These are phyloP conservation scores for Drosophila meridiana DNA, from an alignment of 2,888 invertebrate genomes.

Conservation along the genomic window DNA sequence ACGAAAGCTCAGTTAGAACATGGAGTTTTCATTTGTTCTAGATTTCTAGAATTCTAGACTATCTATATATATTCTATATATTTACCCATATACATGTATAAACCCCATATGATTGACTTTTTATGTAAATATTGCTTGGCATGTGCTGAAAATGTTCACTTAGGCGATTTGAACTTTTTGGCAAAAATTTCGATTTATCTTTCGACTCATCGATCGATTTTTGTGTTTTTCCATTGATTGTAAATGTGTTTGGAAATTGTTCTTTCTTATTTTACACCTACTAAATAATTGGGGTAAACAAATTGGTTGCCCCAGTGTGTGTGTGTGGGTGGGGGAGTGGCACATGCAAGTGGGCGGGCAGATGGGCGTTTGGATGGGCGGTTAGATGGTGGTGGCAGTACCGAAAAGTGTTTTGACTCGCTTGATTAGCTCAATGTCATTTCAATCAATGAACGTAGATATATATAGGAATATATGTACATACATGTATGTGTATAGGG, in stretches of 20 bases:
- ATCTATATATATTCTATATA: neutral
- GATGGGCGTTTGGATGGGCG: neutral
- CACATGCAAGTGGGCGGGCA: neutral
- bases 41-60: too few species aligned
- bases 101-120: neutral
- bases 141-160: neutral
- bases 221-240: neutral
- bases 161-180: neutral
- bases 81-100: neutral
- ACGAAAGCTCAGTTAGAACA: too few species aligned
- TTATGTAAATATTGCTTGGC: neutral
- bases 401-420: constrained; percentile 23
- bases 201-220: neutral
- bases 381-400: neutral
- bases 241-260: neutral
- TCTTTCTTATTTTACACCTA: constrained; percentile 4
- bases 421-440: constrained; percentile 62
- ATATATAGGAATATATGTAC: neutral
- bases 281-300: constrained; percentile 13
- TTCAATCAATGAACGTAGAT: constrained; percentile 49
- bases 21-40: too few species aligned
- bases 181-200: neutral
- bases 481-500: neutral
- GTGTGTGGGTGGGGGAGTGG: neutral
- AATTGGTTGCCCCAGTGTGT: constrained; percentile 4